phyloP scores from a whole-genome alignment of 2,113 vertebrate species.

The Theristicus caerulescens region DNA sequence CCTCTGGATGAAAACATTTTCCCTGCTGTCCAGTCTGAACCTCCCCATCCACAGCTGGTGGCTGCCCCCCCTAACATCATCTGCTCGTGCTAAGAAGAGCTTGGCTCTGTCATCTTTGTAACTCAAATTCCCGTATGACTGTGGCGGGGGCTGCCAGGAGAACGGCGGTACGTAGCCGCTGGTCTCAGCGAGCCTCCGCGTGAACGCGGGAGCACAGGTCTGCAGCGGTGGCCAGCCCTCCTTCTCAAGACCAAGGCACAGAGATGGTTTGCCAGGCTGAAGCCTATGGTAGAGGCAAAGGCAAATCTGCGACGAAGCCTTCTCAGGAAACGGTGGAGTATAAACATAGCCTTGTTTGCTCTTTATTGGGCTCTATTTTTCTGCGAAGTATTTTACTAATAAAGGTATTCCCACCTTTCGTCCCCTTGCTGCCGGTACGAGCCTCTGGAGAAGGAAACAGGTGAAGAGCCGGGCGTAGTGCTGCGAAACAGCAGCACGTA shows the following conservation, averaged over 20 bases:
- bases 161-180: rapidly evolving
- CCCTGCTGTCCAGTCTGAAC: background rate
- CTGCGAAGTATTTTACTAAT: background rate
- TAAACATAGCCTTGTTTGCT: rapidly evolving
- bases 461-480: background rate
- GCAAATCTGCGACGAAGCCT: background rate
- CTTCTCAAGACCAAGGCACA: background rate
- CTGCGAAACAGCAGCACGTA: no score
- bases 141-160: background rate
- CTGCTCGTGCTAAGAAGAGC: rapidly evolving
- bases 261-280: background rate
- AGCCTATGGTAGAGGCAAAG: background rate
- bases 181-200: rapidly evolving
- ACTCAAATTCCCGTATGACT: background rate
- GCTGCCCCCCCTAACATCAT: background rate
- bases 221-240: background rate
- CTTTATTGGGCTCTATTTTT: background rate
- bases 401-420: background rate
- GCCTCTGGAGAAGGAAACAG: background rate
- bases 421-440: background rate
- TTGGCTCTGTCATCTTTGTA: background rate
- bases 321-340: background rate
- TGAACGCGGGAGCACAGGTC: background rate
- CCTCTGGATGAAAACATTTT: background rate
- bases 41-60: background rate